A percentile compares a stretch with the other conserved stretches of the same genome.
These are phyloP conservation scores for Lepas anatifera DNA, from an alignment of 2,888 invertebrate genomes.

Conservation along the genomic window DNA sequence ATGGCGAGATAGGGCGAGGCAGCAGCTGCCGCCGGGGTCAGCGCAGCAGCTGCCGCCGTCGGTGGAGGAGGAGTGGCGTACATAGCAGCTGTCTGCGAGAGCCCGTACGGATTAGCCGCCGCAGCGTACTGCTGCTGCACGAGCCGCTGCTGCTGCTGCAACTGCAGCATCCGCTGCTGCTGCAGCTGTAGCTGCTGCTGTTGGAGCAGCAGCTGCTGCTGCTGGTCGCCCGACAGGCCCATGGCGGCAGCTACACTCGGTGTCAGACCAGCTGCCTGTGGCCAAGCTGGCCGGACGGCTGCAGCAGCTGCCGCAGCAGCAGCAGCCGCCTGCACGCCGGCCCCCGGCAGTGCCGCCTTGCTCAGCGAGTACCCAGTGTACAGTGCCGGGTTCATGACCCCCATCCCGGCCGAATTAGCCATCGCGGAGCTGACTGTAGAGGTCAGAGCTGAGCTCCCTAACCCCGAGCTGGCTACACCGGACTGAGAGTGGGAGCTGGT, in stretches of 20 bases:
- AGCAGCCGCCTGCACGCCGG: too few relatives aligned
- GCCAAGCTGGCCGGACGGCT: not conserved
- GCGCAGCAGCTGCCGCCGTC: not conserved
- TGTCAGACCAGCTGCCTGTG: not conserved
- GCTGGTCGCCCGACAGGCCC: conserved; percentile 18
- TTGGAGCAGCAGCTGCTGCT: conserved; percentile 18
- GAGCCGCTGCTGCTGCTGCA: conserved; percentile 14
- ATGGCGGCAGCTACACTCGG: conserved; percentile 18
- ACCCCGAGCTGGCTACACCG: not conserved
- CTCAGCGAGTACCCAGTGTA: not conserved
- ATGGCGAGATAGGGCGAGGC: not conserved
- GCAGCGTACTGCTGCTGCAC: conserved; percentile 8
- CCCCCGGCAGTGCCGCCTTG: conserved; percentile 11
- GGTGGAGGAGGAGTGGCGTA: not conserved
- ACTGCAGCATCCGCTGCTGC: conserved; percentile 22
- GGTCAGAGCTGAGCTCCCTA: not conserved
- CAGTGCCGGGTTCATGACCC: conserved; percentile 10
- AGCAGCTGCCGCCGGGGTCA: not conserved
- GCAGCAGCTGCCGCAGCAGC: conserved; percentile 5
- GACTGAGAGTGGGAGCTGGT: not conserved
- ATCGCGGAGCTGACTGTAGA: not conserved
- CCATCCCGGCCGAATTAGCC: not conserved
- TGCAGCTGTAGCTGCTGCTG: conserved; percentile 22
- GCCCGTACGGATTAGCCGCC: not conserved
- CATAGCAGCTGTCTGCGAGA: not conserved